These are phyloP conservation scores for Rhabdophis nuchalis DNA, from an alignment of 2,797 vertebrate genomes.

Conservation along the genomic window DNA sequence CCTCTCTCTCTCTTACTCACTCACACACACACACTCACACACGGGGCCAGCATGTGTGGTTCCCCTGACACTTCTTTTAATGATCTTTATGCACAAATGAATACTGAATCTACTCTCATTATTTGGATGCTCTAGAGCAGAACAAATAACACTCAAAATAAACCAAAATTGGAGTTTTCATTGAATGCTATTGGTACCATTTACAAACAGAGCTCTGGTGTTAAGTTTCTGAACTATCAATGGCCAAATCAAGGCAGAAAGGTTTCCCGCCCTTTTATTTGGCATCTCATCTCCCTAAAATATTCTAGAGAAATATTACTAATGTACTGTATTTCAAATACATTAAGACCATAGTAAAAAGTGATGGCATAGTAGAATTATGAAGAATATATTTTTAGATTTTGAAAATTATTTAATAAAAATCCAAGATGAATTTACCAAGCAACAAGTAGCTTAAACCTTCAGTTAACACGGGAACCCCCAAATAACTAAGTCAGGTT, in stretches of 20 bases:
- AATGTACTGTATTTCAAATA: background rate
- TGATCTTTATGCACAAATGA: conserved; percentile 65
- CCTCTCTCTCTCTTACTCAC: too few species aligned
- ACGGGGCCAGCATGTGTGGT: conserved; percentile 63
- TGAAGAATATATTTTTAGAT: rapidly evolving
- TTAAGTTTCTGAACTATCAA: conserved; percentile 59
- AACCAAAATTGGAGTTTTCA: conserved; percentile 66
- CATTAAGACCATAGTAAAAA: background rate
- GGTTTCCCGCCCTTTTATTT: background rate
- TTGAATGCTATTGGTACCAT: conserved; percentile 61
- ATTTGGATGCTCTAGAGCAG: conserved; percentile 65
- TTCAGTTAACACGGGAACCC: background rate
- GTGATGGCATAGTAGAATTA: background rate
- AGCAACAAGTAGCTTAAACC: background rate
- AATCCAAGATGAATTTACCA: background rate
- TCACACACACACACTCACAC: background rate
- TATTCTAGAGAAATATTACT: background rate
- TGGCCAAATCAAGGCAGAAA: conserved; percentile 42
- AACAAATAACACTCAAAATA: conserved; percentile 68
- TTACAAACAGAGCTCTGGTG: conserved; percentile 58
- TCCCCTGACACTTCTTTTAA: conserved; percentile 67
- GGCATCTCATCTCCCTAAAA: background rate
- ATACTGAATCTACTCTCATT: conserved; percentile 67
- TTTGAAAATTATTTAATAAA: background rate
- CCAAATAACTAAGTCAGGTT: background rate